A percentile compares a stretch with the other conserved stretches of the same genome.
Evolutionary conservation across 2,113 vertebrate genomes (phyloP).

Genomic region (Muscicapa adusta): DNA sequence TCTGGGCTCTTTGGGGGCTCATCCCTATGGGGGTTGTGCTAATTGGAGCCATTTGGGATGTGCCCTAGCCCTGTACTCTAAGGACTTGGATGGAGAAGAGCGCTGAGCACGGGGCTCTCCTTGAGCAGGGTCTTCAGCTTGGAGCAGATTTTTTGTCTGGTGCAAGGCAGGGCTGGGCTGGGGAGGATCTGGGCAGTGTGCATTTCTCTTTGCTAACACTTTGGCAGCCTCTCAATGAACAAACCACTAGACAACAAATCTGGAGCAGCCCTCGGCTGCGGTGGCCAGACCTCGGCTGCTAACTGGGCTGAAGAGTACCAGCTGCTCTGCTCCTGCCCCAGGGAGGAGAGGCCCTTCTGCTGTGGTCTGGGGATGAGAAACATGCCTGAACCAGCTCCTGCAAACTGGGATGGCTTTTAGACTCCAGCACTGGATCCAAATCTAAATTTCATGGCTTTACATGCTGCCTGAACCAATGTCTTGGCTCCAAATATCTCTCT

Average conservation of each 20-base stretch:
- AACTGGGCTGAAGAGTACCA: constrained; percentile 60
- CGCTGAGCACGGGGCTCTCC: accelerated
- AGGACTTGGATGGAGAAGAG: not conserved
- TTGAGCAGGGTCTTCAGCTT: not conserved
- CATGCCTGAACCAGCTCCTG: not conserved
- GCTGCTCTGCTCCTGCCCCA: constrained; percentile 49
- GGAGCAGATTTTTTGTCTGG: not conserved
- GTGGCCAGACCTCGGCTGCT: constrained; percentile 53
- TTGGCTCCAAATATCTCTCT: not conserved
- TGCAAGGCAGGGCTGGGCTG: not conserved
- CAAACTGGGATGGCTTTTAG: not conserved
- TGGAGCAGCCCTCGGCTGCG: constrained; percentile 23
- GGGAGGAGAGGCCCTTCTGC: constrained; percentile 58
- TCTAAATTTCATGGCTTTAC: constrained; percentile 31
- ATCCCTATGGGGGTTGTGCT: not conserved
- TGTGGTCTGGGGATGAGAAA: constrained; percentile 23
- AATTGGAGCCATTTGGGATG: accelerated
- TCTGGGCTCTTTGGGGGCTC: accelerated
- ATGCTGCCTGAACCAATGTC: not conserved
- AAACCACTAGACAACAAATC: constrained; percentile 54
- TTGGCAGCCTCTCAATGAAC: constrained; percentile 54
- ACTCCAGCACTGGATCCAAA: constrained; percentile 1
- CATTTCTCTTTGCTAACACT: constrained; percentile 19
- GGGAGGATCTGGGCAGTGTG: constrained; percentile 21
- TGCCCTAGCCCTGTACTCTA: not conserved